Conservation (phyloP, 1,140 invertebrate species). For the Cepaea nemoralis region DNA sequence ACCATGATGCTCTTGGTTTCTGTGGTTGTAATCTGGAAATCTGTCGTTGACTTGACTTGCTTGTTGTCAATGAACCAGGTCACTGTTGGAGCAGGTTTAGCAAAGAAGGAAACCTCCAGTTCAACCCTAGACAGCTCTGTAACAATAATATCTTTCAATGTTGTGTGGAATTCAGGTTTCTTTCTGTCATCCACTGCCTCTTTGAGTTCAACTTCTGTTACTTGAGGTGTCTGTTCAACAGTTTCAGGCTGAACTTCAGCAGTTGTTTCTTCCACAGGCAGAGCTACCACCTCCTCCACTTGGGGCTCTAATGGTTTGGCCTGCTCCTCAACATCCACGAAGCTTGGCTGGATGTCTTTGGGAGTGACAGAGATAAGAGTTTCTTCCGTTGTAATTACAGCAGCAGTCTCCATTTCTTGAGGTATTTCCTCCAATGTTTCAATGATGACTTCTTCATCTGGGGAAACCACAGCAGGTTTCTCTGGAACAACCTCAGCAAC, state of each 20-base stretch:
- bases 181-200: conserved; percentile 21
- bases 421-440: not conserved
- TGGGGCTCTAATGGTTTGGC: conserved; percentile 12
- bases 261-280: not conserved
- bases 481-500: not conserved
- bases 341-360: conserved; percentile 5
- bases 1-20: conserved; percentile 58
- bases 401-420: not conserved
- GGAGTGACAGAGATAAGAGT: conserved; percentile 7
- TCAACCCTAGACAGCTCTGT: conserved; percentile 52
- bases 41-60: conserved; percentile 50
- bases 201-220: conserved; percentile 33
- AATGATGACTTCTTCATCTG: not conserved
- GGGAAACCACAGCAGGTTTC: not conserved
- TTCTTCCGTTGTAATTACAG: not conserved
- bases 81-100: conserved; percentile 89
- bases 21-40: conserved; percentile 55
- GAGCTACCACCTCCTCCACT: not conserved
- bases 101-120: conserved; percentile 80
- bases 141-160: conserved; percentile 54
- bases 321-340: conserved; percentile 10
- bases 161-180: conserved; percentile 55
- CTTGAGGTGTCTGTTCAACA: not conserved
- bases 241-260: conserved; percentile 8
- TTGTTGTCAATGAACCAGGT: conserved; percentile 92